phyloP scores from a whole-genome alignment of 2,888 invertebrate genomes.

The Diplazon laetatorius region DNA sequence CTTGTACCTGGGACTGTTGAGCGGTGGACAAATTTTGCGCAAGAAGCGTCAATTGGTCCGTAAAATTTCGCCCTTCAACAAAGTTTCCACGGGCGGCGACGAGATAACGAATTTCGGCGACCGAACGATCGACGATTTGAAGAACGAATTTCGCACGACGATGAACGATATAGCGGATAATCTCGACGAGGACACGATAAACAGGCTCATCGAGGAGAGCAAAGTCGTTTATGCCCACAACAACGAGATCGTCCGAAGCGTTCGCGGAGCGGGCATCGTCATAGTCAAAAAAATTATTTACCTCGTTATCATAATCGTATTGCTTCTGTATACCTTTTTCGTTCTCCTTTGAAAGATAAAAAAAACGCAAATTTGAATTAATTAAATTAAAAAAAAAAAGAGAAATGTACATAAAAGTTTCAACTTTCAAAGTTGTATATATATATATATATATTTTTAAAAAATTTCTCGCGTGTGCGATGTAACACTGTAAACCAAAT shows the following conservation, averaged over 20 bases:
- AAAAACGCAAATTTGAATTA: too few relatives aligned
- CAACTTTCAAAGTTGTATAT: conserved; percentile 46
- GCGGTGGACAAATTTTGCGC: conserved; percentile 90
- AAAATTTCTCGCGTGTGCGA: conserved; percentile 36
- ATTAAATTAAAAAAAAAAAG: too few relatives aligned
- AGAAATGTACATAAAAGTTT: conserved; percentile 58
- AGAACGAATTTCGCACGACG: conserved; percentile 86
- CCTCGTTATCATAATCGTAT: conserved; percentile 74
- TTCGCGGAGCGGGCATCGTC: conserved; percentile 87
- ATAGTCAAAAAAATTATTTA: conserved; percentile 84
- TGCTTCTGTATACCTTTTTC: conserved; percentile 72
- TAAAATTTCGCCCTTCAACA: conserved; percentile 78
- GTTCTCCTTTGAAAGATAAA: conserved; percentile 64
- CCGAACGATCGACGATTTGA: conserved; percentile 85
- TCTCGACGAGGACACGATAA: conserved; percentile 86
- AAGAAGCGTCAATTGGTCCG: conserved; percentile 85
- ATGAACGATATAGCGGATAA: conserved; percentile 88
- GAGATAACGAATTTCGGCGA: conserved; percentile 86
- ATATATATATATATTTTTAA: conserved; percentile 62
- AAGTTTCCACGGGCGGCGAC: conserved; percentile 79
- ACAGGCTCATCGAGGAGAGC: conserved; percentile 88
- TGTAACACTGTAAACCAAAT: conserved; percentile 25
- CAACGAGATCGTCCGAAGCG: conserved; percentile 88
- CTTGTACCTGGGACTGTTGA: conserved; percentile 90
- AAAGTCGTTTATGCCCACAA: conserved; percentile 89